Percentiles rank a stretch among this genome's conserved stretches.
Evolutionary conservation across 2,113 vertebrate species (phyloP).

Genomic region (Dascyllus trimaculatus): DNA sequence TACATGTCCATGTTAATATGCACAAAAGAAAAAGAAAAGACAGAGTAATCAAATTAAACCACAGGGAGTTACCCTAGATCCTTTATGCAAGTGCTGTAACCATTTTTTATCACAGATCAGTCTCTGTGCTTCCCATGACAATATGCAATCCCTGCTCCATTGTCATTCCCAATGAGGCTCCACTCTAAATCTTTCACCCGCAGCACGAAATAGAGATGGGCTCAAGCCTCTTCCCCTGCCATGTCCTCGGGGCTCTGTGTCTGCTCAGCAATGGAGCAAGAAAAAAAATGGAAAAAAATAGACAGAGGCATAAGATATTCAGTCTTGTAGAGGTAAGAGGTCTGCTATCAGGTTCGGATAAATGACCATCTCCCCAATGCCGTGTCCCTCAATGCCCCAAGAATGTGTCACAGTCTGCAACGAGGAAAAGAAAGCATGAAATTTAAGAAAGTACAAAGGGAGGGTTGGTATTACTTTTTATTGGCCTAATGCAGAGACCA

Average conservation of each 20-base stretch:
- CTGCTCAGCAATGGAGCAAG: conserved; percentile 26
- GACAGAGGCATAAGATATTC: conserved; percentile 5
- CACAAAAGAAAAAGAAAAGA: background rate
- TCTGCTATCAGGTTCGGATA: conserved; percentile 30
- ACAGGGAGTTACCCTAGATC: conserved; percentile 11
- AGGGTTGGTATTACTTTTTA: conserved; percentile 38
- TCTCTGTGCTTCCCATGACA: conserved; percentile 54
- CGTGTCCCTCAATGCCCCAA: conserved; percentile 8
- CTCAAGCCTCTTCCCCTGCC: conserved; percentile 50
- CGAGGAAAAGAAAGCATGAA: conserved; percentile 19
- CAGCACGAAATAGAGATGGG: conserved; percentile 62
- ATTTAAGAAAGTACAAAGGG: conserved; percentile 28
- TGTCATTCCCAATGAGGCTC: conserved; percentile 62
- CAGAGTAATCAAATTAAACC: conserved; percentile 2
- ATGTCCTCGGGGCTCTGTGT: conserved; percentile 45
- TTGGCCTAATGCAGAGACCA: conserved; percentile 39
- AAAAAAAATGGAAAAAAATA: conserved; percentile 19
- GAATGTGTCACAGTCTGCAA: conserved; percentile 11
- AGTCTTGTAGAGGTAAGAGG: background rate
- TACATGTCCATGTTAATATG: conserved; percentile 1
- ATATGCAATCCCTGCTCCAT: conserved; percentile 44
- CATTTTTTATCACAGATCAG: conserved; percentile 51
- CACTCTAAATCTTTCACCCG: conserved; percentile 54
- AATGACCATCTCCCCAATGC: background rate
- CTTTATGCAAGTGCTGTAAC: conserved; percentile 26